Evolutionary conservation across 1,140 invertebrate genomes (phyloP), one percentile per base, ranked within the genome.

Genomic region (Philotrypesis tridentata): DNA sequence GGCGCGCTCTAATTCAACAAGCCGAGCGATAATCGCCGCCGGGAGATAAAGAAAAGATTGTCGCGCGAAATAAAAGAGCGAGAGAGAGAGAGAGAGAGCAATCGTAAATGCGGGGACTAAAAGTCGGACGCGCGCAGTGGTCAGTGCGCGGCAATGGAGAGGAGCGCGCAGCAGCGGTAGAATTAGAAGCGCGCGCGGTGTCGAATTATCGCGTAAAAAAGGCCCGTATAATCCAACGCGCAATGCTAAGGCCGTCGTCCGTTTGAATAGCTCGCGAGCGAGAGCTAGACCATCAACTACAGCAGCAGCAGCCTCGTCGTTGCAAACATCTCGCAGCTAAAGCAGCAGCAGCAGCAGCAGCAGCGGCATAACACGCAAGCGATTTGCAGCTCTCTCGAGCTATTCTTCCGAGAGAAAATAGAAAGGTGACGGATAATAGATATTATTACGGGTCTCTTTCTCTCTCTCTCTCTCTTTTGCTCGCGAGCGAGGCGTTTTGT

Each of bases 371-470:
- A 29, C 9, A 65, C 23, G 27, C 23, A 40, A 71, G 8, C 68
- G 68, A 71, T 43, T 71, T 43, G 37, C 37, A 43, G 37, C n/a
- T 17, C 37, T 43, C 33, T 37, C n/a, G n/a, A n/a, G 0, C 68
- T 23, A 71, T 71, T 71, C n/a, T 37, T 71, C 27, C 25, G 27
- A 68, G 31, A 14, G 27, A 31, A 17, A 33, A 55, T 55, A 55
- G 21, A 55, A 55, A 43, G n/a, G 23, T 33, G 67, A 31, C 31
- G 29, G 4, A 71, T 71, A 71, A 71, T 43, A 71, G 68, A 43
- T 43, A 71, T 71, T 71, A 71, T 71, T 71, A 71, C 21, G 1
- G 7, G 4, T 33, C 68, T 29, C 31, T 37, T 37, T 37, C 3
- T 37, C 33, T 37, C 33, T 37, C 33, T 37, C 9, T n/a, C n/a